Conservation (phyloP, 2,797 vertebrate species). For the Erethizon dorsatum region DNA sequence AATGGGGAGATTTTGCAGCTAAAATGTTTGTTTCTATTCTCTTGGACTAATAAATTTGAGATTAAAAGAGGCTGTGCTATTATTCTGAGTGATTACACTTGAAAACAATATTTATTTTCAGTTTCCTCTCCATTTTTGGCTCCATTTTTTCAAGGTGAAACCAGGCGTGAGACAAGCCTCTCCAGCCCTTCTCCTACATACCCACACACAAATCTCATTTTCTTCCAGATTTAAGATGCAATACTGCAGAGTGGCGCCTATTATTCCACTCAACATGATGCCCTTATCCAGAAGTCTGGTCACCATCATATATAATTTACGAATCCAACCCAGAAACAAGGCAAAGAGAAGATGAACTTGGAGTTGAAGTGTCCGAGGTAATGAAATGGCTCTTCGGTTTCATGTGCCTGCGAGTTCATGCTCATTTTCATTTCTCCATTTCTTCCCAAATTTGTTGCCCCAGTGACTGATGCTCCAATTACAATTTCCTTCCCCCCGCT, state of each 20-base stretch:
- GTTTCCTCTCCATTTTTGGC: neutral
- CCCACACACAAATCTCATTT: conserved; percentile 69
- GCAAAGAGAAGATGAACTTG: conserved; percentile 70
- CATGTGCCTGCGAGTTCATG: neutral
- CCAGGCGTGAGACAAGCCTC: neutral
- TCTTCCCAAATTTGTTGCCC: conserved; percentile 71
- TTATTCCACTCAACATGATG: neutral
- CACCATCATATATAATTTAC: conserved; percentile 78
- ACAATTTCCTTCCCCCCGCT: neutral
- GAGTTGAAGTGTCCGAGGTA: conserved; percentile 18
- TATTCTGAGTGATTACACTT: neutral
- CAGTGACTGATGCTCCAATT: neutral
- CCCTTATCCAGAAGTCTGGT: conserved; percentile 65
- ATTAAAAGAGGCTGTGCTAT: neutral
- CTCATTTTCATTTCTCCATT: conserved; percentile 72
- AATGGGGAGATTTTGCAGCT: neutral
- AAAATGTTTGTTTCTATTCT: neutral
- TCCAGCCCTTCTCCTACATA: neutral
- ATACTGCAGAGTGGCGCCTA: conserved; percentile 4
- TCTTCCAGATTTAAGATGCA: conserved; percentile 76
- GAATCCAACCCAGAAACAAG: conserved; percentile 71
- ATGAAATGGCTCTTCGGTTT: conserved; percentile 71
- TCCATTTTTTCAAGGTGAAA: conserved; percentile 66
- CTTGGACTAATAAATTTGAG: neutral
- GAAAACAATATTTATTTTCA: conserved; percentile 13